Percentiles rank a stretch among this genome's conserved stretches.
phyloP scores from a whole-genome alignment of 2,113 vertebrate genomes.

The Cochlearius cochlearius region DNA sequence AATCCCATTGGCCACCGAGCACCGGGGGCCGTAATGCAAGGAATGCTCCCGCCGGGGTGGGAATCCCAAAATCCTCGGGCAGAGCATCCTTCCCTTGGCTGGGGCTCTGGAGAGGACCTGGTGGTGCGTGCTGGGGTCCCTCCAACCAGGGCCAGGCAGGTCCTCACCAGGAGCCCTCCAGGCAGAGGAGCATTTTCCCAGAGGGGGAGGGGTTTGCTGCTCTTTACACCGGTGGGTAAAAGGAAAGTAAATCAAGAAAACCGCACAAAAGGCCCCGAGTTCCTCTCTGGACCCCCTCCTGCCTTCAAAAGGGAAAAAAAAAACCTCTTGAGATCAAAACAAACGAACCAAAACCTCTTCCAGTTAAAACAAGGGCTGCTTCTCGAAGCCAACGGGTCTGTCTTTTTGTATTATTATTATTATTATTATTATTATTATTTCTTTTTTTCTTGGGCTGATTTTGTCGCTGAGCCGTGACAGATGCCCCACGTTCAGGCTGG shows the following conservation, averaged over 20 bases:
- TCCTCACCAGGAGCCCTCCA: not conserved
- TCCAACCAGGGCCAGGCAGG: not conserved
- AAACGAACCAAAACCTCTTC: conserved; percentile 31
- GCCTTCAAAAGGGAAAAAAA: not conserved
- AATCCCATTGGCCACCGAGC: not conserved
- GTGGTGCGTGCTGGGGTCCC: accelerated
- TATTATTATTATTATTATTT: not conserved
- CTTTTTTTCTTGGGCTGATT: not conserved
- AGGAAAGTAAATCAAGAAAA: not conserved
- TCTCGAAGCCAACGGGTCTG: conserved; percentile 2
- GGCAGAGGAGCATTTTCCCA: not conserved
- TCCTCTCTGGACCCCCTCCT: not conserved
- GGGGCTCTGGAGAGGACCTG: not conserved
- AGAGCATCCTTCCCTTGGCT: not conserved
- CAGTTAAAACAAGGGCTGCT: conserved; percentile 23
- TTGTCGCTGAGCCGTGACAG: accelerated
- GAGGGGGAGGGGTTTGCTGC: not conserved
- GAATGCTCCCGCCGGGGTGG: accelerated
- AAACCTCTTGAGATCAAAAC: not conserved
- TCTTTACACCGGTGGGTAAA: not conserved
- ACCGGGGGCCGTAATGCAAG: not conserved
- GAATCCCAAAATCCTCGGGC: not conserved
- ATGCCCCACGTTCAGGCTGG: not conserved
- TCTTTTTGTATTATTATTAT: not conserved
- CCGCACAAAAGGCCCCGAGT: accelerated